These are phyloP conservation scores for Patiria miniata DNA, from an alignment of 35 echinoderm and acorn worm genomes.

Conservation along the genomic window DNA sequence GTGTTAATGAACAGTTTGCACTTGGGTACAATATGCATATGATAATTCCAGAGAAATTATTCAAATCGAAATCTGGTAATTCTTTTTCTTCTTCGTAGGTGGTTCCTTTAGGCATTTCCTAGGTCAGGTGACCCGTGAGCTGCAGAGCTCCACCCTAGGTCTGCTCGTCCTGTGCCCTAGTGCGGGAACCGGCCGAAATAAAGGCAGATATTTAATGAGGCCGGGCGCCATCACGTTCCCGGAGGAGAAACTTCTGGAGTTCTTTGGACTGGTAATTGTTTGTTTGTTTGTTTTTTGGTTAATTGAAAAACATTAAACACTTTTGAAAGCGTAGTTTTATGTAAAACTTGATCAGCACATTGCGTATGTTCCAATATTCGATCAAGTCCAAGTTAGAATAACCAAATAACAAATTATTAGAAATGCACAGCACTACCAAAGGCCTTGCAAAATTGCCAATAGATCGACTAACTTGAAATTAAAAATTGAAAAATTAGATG, in stretches of 20 bases:
- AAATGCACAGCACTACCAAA: no score
- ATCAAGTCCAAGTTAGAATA: no score
- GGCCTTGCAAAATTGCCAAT: no score
- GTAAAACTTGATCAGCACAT: not conserved
- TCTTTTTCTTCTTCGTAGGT: slow-evolving; percentile 33
- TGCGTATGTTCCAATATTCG: no score
- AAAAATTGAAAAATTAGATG: no score
- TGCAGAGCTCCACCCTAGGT: slow-evolving; percentile 57
- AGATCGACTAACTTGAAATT: no score
- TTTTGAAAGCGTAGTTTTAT: not conserved
- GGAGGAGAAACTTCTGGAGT: slow-evolving; percentile 73
- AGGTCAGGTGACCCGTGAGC: slow-evolving; percentile 67
- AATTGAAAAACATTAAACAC: not conserved
- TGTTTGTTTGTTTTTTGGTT: not conserved
- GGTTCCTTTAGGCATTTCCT: slow-evolving; percentile 83
- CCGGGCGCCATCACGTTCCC: slow-evolving; percentile 67
- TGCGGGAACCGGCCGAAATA: slow-evolving; percentile 35
- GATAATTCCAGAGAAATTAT: not conserved
- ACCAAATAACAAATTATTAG: no score
- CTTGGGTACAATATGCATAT: no score
- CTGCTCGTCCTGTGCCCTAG: slow-evolving; percentile 71
- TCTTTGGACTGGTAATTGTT: slow-evolving; percentile 70
- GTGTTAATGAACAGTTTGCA: no score
- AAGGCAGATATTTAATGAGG: slow-evolving; percentile 58
- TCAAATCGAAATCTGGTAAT: not conserved